Base-by-base conservation (phyloP, 2,797 vertebrate genomes). In the Oceanodroma leucorhoa region DNA sequence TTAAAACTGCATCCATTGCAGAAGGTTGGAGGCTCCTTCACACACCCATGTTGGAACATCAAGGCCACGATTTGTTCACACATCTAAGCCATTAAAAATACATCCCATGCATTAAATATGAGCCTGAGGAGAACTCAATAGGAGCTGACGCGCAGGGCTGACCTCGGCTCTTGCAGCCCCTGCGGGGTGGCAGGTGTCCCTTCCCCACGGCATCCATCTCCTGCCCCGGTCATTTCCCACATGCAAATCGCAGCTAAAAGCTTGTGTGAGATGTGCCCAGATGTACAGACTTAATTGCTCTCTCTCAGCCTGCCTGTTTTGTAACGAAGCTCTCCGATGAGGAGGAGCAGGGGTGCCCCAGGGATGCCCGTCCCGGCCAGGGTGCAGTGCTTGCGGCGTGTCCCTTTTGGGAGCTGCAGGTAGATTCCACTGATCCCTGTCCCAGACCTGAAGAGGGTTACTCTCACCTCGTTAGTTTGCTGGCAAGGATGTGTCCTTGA, bases 21-120 rank as follows among this genome's bases (percentile, higher is more conserved):
- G 96, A 97, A 97, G 96, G 97, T 95, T 81, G 0, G 71, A 93
- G 61, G 57, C 94, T 97, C 95, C 88, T 96, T 96, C 92, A 80
- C 64, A 83, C 57, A 45, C 65, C 86, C 93, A 8, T 95, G 90
- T 90, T 76, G 38, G 64, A 94, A 93, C 86, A 93, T 86, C 66
- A 90, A 77, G 93, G 90, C 93, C 81, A 95, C 18, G 0, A 71
- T 96, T 89, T 94, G 88, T 96, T 95, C 94, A 92, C 93, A 75
- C 67, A 29, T 91, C 83, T 45, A 40, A 88, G 70, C 87, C 89
- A 94, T 95, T 96, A 90, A 95, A 97, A 95, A 93, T 95, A 76
- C 83, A 95, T 95, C 66, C 90, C 81, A 96, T 94, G 80, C 93
- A 93, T 97, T 96, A 97, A 96, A 96, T 97, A 94, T 93, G 89